Evolutionary conservation across 2,113 vertebrate species (phyloP), one percentile per base, ranked within the genome.

Genomic region (Raja brachyura): DNA sequence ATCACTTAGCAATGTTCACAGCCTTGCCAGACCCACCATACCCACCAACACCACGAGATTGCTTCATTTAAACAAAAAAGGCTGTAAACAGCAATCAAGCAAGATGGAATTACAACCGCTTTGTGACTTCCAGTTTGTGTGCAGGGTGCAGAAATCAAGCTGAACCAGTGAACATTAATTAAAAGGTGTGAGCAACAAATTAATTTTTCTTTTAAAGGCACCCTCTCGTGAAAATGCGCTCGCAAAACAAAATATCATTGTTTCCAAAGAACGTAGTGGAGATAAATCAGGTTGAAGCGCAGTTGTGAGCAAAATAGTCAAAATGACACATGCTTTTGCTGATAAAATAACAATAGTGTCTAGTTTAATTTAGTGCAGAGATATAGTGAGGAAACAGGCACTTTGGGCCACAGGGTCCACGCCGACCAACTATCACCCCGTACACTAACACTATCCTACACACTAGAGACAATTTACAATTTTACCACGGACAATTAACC

Each of bases 131-230:
- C 22, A 92, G 90, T 92, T 73, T 73, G 33, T 74, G 68, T 25
- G 90, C 90, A 92, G 68, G 68, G 68, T 73, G 22, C 73, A 28
- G 61, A n/a, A 68, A 68, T 68, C 9, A 31, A 92, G 66, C 31
- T 92, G 68, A 92, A 92, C 39, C n/a, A 92, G 39, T 92, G 66
- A 92, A 73, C 90, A 70, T 73, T 73, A 92, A 92, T 92, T 92
- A 92, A 73, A 48, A 73, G 90, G 39, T 92, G 90, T 54, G 33
- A 73, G 66, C 90, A 25, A 25, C 39, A 92, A 74, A 73, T 92
- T 70, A 54, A 90, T 74, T 92, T 92, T 90, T 77, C 25, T 79
- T 73, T 92, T 39, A 73, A 92, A 73, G 90, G 68, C 90, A 74
- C 39, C 25, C 68, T 73, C 90, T 74, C 33, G 73, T 54, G 68